A percentile compares a stretch with the other conserved stretches of the same genome.
phyloP scores from a whole-genome alignment of 2,113 vertebrate genomes.

The Campylomormyrus tamandua region DNA sequence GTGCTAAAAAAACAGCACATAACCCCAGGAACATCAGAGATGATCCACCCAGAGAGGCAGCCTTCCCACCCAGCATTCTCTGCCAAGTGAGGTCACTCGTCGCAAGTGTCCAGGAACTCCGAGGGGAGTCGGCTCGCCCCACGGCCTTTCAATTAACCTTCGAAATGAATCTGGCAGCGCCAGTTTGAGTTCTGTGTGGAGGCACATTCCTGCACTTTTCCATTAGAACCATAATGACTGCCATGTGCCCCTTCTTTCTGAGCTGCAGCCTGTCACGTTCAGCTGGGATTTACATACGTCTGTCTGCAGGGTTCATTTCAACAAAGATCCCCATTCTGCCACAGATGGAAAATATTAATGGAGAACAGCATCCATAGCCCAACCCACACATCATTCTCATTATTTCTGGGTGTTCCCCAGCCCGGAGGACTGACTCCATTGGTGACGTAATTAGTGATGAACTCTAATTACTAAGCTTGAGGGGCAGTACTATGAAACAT shows the following conservation, averaged over 20 bases:
- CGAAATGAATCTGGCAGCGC: neutral
- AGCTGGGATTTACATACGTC: neutral
- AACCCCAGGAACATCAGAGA: neutral
- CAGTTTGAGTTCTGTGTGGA: neutral
- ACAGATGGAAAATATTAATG: neutral
- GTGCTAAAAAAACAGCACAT: neutral
- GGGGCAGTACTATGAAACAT: neutral
- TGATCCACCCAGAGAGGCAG: neutral
- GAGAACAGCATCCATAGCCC: neutral
- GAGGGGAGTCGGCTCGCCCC: neutral
- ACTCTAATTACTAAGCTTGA: neutral
- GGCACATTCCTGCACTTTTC: neutral
- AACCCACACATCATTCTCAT: neutral
- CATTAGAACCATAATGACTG: neutral
- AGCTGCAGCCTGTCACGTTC: neutral
- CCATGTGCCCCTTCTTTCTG: neutral
- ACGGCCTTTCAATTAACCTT: neutral
- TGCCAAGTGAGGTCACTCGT: neutral
- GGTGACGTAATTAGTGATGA: constrained; percentile 1
- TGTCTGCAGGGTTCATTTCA: neutral
- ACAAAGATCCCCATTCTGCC: neutral
- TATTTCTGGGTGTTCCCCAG: neutral
- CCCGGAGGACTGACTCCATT: neutral
- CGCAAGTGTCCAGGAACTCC: neutral
- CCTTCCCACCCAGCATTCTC: neutral